Conservation (phyloP, 2,888 invertebrate species). For the Thera britannica region DNA sequence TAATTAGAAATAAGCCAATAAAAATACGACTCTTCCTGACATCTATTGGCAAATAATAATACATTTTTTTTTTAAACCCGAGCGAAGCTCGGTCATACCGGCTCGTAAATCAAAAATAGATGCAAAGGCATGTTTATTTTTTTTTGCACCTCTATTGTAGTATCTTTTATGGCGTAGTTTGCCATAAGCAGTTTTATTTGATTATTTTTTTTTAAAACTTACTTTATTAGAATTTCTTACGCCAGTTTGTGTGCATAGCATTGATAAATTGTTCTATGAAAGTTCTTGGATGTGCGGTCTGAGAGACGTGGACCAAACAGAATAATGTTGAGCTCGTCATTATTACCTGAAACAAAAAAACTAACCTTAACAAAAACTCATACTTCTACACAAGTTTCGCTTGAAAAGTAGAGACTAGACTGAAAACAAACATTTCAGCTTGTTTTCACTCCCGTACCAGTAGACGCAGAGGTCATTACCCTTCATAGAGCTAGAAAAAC, state of each 20-base stretch:
- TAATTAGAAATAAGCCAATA: too few species aligned
- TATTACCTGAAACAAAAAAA: not conserved
- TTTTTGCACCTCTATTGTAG: too few species aligned
- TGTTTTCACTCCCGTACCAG: not conserved
- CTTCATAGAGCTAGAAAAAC: slow-evolving; percentile 6
- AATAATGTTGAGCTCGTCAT: not conserved
- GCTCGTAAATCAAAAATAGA: too few species aligned
- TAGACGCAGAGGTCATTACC: slow-evolving; percentile 10
- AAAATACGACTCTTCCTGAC: too few species aligned
- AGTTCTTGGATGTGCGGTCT: not conserved
- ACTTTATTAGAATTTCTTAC: not conserved
- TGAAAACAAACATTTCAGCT: slow-evolving; percentile 1
- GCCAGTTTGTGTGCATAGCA: not conserved
- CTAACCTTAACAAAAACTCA: not conserved
- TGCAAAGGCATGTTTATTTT: too few species aligned
- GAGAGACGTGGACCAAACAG: not conserved
- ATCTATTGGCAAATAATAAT: too few species aligned
- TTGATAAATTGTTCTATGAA: not conserved
- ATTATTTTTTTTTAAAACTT: not conserved
- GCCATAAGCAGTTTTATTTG: too few species aligned
- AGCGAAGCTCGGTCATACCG: too few species aligned
- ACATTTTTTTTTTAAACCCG: too few species aligned
- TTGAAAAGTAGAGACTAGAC: not conserved
- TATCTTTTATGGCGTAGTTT: too few species aligned
- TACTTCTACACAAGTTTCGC: not conserved